Conservation (phyloP, 2,888 invertebrate species). For the Trachelus stipa region DNA sequence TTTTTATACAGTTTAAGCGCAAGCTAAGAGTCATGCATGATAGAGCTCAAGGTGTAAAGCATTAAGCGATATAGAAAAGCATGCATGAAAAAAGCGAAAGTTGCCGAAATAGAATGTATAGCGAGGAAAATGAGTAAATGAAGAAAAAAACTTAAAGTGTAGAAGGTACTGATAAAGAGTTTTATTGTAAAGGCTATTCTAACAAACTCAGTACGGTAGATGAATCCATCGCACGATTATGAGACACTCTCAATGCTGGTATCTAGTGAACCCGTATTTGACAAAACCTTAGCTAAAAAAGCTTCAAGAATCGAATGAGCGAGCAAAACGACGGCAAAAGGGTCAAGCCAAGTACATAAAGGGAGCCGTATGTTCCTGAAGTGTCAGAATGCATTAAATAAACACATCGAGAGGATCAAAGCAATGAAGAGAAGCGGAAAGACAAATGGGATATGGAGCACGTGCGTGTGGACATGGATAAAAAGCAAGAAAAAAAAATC, state of each 20-base stretch:
- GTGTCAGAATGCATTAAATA: too few relatives aligned
- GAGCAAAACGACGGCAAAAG: too few relatives aligned
- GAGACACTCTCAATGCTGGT: too few relatives aligned
- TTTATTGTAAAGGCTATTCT: slow-evolving; percentile 32
- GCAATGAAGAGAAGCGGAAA: slow-evolving; percentile 13
- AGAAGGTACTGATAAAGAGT: slow-evolving; percentile 17
- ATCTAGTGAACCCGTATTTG: too few relatives aligned
- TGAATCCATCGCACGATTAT: background rate
- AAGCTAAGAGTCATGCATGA: too few relatives aligned
- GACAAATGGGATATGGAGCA: slow-evolving; percentile 8
- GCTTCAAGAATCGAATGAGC: too few relatives aligned
- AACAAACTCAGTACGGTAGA: slow-evolving; percentile 28
- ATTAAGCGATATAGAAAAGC: slow-evolving; percentile 10
- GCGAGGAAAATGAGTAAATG: slow-evolving; percentile 23
- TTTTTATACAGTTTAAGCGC: too few relatives aligned
- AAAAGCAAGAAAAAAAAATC: slow-evolving; percentile 19
- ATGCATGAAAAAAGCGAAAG: slow-evolving; percentile 20
- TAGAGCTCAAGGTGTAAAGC: slow-evolving; percentile 14
- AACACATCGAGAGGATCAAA: slow-evolving; percentile 3
- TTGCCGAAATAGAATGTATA: too few relatives aligned
- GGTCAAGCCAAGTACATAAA: too few relatives aligned
- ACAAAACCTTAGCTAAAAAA: too few relatives aligned
- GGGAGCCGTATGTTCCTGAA: too few relatives aligned
- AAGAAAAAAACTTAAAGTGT: slow-evolving; percentile 38
- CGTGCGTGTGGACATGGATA: slow-evolving; percentile 8